Percentiles rank a stretch among this genome's conserved stretches.
phyloP scores from a whole-genome alignment of 2,797 vertebrate genomes.

The Arvicola amphibius region DNA sequence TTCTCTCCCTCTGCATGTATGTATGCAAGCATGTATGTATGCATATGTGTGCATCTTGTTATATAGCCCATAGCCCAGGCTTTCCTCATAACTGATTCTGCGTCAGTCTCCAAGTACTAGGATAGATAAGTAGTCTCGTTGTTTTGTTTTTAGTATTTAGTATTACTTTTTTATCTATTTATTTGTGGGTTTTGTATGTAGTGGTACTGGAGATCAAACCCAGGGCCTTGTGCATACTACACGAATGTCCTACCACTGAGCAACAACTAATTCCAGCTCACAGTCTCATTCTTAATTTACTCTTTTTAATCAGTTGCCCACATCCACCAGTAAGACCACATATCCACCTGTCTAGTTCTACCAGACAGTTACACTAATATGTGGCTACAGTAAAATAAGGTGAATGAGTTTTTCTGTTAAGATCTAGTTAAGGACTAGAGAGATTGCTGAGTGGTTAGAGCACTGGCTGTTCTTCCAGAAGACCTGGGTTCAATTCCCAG shows the following conservation, averaged over 20 bases:
- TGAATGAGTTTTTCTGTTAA: background rate
- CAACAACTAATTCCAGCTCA: background rate
- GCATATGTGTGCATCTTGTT: background rate
- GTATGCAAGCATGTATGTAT: background rate
- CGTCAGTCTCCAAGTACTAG: background rate
- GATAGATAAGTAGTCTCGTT: background rate
- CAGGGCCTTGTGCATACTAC: too few relatives aligned
- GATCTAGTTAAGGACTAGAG: background rate
- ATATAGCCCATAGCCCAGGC: background rate
- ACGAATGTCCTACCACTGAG: background rate
- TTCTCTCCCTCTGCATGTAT: background rate
- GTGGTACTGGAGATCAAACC: background rate
- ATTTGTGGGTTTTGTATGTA: background rate
- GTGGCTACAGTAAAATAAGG: background rate
- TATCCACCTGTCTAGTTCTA: background rate
- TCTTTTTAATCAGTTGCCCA: background rate
- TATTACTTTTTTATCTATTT: background rate
- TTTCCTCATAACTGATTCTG: background rate
- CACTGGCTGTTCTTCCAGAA: too few relatives aligned
- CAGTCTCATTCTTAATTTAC: background rate
- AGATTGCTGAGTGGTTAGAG: too few relatives aligned
- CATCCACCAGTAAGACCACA: background rate
- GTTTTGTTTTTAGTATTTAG: background rate
- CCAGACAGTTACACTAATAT: background rate
- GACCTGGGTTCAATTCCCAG: too few relatives aligned